Conservation (phyloP, 1,140 invertebrate species). For the Leptestheria dahalacensis region DNA sequence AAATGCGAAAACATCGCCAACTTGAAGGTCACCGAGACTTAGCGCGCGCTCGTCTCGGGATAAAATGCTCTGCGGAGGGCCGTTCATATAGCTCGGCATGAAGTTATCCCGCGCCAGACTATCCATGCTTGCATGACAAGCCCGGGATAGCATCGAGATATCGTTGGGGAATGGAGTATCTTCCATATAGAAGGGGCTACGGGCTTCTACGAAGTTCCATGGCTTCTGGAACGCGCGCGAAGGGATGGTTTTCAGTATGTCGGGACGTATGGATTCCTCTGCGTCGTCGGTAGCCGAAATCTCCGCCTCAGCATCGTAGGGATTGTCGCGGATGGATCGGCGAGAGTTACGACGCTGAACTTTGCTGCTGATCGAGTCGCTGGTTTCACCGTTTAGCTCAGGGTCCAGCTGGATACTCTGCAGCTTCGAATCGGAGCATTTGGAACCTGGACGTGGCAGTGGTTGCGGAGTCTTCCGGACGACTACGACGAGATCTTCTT, state of each 20-base stretch:
- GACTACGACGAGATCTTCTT: background rate
- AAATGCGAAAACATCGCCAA: slow-evolving; percentile 13
- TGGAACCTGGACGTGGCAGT: slow-evolving; percentile 4
- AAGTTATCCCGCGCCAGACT: background rate
- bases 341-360: background rate
- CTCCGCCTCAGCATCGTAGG: background rate
- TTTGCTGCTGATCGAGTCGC: slow-evolving; percentile 3
- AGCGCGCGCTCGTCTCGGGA: background rate
- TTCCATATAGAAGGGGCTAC: slow-evolving; percentile 9
- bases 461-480: background rate
- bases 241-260: slow-evolving; percentile 10
- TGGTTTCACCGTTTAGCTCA: slow-evolving; percentile 12
- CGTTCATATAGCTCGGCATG: background rate
- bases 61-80: background rate
- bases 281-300: background rate
- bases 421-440: background rate
- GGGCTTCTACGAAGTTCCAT: slow-evolving; percentile 11
- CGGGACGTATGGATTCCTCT: slow-evolving; percentile 9
- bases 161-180: background rate
- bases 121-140: slow-evolving; percentile 8
- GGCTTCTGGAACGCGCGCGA: slow-evolving; percentile 7
- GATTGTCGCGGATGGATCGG: background rate
- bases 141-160: background rate
- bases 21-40: slow-evolving; percentile 6
- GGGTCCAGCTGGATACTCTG: slow-evolving; percentile 1